phyloP scores from a whole-genome alignment of 2,113 vertebrate species.

The Patagioenas fasciata region DNA sequence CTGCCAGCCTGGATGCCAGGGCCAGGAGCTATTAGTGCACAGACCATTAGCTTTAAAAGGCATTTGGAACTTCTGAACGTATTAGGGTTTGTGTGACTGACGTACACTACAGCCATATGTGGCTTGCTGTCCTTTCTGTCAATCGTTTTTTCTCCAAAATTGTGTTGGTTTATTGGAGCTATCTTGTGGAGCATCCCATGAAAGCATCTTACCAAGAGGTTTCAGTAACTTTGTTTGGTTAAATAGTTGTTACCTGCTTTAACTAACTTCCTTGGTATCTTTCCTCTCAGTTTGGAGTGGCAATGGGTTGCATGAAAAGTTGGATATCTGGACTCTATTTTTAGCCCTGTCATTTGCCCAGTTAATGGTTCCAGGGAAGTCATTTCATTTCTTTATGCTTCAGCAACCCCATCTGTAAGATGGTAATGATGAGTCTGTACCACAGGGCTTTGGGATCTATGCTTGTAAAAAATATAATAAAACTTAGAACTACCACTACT shows the following conservation, averaged over 20 bases:
- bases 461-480: background rate
- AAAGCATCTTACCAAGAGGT: background rate
- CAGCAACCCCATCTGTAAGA: slow-evolving; percentile 46
- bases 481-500: background rate
- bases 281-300: background rate
- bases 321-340: slow-evolving; percentile 35
- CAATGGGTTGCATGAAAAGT: background rate
- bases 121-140: slow-evolving; percentile 9
- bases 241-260: background rate
- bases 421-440: slow-evolving; percentile 33
- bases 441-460: slow-evolving; percentile 29
- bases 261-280: background rate
- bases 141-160: background rate
- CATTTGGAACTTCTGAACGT: slow-evolving; percentile 58
- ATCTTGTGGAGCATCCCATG: background rate
- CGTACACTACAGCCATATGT: slow-evolving; percentile 7
- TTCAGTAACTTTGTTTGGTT: background rate
- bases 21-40: slow-evolving; percentile 67
- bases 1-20: slow-evolving; percentile 63
- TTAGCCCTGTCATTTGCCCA: slow-evolving; percentile 46
- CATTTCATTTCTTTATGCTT: slow-evolving; percentile 46
- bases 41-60: slow-evolving; percentile 72
- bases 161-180: accelerated
- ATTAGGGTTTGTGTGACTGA: slow-evolving; percentile 45
- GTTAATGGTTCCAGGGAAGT: slow-evolving; percentile 45